These are phyloP conservation scores for Perizoma affinitatum DNA, from an alignment of 2,888 invertebrate species.

Conservation along the genomic window DNA sequence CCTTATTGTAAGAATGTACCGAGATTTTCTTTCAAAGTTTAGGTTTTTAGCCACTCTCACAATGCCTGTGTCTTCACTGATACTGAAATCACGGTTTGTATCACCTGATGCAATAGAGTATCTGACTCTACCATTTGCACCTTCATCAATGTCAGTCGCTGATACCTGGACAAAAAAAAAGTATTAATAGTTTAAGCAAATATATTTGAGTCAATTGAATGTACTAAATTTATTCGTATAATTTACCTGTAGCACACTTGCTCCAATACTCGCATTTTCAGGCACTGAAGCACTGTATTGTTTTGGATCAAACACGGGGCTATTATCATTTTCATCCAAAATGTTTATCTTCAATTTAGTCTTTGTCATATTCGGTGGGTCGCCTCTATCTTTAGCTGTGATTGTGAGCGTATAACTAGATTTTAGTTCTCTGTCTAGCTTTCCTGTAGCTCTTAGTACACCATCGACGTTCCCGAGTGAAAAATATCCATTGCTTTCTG, in stretches of 20 bases:
- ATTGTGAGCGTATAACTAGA: slow-evolving; percentile 90
- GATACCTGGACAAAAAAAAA: slow-evolving; percentile 86
- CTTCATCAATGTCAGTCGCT: slow-evolving; percentile 94
- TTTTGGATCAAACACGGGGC: slow-evolving; percentile 94
- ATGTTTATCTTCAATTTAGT: slow-evolving; percentile 89
- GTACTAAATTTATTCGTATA: background rate
- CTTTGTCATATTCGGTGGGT: slow-evolving; percentile 89
- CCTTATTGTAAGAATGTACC: slow-evolving; percentile 92
- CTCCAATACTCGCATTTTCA: slow-evolving; percentile 97
- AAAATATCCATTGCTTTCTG: slow-evolving; percentile 87
- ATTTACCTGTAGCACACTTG: slow-evolving; percentile 92
- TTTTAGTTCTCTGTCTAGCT: slow-evolving; percentile 92
- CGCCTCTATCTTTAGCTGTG: slow-evolving; percentile 94
- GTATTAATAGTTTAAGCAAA: background rate
- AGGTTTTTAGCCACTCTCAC: slow-evolving; percentile 96
- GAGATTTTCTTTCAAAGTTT: slow-evolving; percentile 95
- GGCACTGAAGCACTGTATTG: slow-evolving; percentile 95
- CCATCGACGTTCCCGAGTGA: slow-evolving; percentile 95
- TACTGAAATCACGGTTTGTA: slow-evolving; percentile 94
- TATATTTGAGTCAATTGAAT: no score
- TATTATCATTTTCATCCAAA: slow-evolving; percentile 95
- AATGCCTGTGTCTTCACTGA: slow-evolving; percentile 95
- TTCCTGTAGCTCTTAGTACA: slow-evolving; percentile 91
- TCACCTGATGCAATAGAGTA: slow-evolving; percentile 96
- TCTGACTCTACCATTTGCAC: slow-evolving; percentile 94